These are phyloP conservation scores for Alsophila aescularia DNA, from an alignment of 2,888 invertebrate species.

Conservation along the genomic window DNA sequence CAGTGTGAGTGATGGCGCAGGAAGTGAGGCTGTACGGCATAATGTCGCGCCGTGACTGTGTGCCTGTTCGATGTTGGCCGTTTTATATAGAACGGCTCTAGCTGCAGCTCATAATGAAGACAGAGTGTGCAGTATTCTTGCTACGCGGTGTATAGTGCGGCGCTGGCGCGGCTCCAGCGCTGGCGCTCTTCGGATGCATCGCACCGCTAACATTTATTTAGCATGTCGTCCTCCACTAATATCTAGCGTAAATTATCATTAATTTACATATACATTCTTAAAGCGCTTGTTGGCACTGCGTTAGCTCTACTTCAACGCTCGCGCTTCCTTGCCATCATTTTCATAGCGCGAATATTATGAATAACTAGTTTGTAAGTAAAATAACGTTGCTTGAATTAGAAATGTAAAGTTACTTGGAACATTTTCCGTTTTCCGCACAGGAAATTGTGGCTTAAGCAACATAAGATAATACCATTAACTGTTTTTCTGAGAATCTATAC, in stretches of 20 bases:
- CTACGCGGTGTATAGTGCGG: conserved; percentile 45
- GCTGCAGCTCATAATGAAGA: conserved; percentile 59
- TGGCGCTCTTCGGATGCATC: conserved; percentile 37
- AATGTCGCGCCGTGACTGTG: conserved; percentile 27
- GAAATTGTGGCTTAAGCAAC: not conserved
- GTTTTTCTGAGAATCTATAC: not conserved
- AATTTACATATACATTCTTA: conserved; percentile 46
- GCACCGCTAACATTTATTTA: conserved; percentile 53
- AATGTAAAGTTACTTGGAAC: not conserved
- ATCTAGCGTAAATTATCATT: conserved; percentile 50
- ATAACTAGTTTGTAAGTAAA: conserved; percentile 26
- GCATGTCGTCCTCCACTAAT: conserved; percentile 49
- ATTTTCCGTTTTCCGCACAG: not conserved
- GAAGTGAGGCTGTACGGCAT: conserved; percentile 22
- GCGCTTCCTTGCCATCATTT: conserved; percentile 31
- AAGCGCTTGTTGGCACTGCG: conserved; percentile 42
- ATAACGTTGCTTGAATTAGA: conserved; percentile 11
- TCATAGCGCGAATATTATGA: conserved; percentile 29
- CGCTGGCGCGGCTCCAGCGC: conserved; percentile 53
- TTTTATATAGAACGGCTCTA: conserved; percentile 21
- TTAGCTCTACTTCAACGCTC: conserved; percentile 33
- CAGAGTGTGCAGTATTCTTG: conserved; percentile 53
- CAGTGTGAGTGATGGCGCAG: conserved; percentile 24
- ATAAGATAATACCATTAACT: not conserved
- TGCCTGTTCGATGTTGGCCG: conserved; percentile 11